Evolutionary conservation across 2,888 invertebrate species (phyloP).

Genomic region (Trichacis sp.): DNA sequence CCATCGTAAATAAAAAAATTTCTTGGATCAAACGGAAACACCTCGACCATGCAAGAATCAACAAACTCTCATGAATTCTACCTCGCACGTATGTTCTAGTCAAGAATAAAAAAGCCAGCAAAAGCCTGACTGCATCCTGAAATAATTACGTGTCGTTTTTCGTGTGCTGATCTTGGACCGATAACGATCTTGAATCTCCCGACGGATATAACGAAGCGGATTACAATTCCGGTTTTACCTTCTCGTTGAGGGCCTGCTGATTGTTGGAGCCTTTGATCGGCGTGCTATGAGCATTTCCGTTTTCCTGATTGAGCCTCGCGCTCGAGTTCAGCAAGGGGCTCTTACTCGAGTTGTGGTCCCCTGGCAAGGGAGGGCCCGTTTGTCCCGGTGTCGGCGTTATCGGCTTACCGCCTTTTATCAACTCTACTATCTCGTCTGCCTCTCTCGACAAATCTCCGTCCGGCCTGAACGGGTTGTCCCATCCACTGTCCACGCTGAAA

Average conservation of each 20-base stretch:
- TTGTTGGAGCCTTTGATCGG: constrained; percentile 57
- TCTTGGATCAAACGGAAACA: too few relatives aligned
- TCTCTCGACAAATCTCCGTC: constrained; percentile 95
- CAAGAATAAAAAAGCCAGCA: constrained; percentile 8
- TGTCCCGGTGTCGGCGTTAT: constrained; percentile 76
- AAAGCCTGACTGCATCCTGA: constrained; percentile 34
- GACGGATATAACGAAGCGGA: constrained; percentile 42
- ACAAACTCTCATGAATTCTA: too few relatives aligned
- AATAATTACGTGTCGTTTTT: constrained; percentile 43
- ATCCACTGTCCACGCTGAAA: constrained; percentile 91
- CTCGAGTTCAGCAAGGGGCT: constrained; percentile 60
- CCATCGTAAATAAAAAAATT: too few relatives aligned
- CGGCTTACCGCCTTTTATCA: constrained; percentile 91
- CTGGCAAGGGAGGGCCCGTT: constrained; percentile 72
- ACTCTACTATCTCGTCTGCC: constrained; percentile 95
- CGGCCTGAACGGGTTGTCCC: constrained; percentile 98
- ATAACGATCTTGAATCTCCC: constrained; percentile 41
- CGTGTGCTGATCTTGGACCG: constrained; percentile 40
- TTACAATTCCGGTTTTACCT: constrained; percentile 54
- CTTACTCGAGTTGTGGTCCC: constrained; percentile 60
- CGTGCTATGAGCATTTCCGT: constrained; percentile 64
- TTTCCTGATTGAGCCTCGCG: constrained; percentile 59
- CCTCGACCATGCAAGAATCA: too few relatives aligned
- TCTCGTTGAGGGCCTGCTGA: constrained; percentile 63
- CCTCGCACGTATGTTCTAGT: constrained; percentile 21